Base-by-base conservation (phyloP, 2,888 invertebrate species). In the Nephrotoma appendiculata region DNA sequence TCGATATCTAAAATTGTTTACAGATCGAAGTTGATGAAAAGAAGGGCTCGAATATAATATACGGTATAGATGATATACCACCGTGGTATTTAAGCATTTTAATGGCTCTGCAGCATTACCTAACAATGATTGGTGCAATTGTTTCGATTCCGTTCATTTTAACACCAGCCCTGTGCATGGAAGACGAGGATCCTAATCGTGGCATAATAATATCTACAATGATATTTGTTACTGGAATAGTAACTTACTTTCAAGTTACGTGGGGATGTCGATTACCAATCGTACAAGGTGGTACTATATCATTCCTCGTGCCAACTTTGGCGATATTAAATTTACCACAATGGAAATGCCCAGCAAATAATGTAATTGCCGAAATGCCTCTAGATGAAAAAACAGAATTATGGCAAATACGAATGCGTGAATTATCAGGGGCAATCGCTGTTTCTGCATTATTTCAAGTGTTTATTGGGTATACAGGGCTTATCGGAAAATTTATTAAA, bases 101-200 rank as follows among this genome's bases (percentile, higher is more conserved):
- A 89, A 94, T 97, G 92, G 97, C 96, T 12, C 92, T 97, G 87
- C 97, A 96, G 94, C 96, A 96, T 90, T 96, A 96, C 90, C 91
- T 96, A 88, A 96, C 96, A 0, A 96, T 97, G 95, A 96, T 97
- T 87, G 97, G 96, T 0, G 95, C 96, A 0, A 96, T 96, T 48
- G 95, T 97, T 6, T 95, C 96, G 1, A 96, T 96, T 88, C 97
- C 96, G 0, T 95, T 96, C 89, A 95, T 97, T 88, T 91, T 97
- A 87, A 95, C 96, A n/a, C 95, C 96, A 0, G 95, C 95, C 0
- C 93, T 97, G 12, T 97, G 96, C 90, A 96, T 96, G 94, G 92
- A 92, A 86, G 95, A 95, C 88, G 94, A 95, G 71, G 95, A 96
- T 90, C 95, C 95, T 0, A 94, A 94, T 87, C 92, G 95, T 84